Conservation (phyloP, 2,797 vertebrate genomes). For the Falco novaeseelandiae region DNA sequence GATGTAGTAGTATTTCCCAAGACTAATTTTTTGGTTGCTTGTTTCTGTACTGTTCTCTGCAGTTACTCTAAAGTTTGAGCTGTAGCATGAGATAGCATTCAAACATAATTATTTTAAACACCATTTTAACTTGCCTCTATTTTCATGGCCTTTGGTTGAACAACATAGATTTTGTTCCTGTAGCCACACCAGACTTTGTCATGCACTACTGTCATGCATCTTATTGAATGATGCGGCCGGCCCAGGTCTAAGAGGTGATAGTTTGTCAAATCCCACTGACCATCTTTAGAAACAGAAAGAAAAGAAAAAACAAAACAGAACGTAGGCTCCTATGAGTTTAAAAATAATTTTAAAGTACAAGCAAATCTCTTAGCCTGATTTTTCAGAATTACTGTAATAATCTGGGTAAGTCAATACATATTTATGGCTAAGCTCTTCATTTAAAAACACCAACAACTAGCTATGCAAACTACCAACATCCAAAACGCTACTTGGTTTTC, state of each 20-base stretch:
- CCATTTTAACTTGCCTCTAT: conserved; percentile 85
- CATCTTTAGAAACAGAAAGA: conserved; percentile 80
- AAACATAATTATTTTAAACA: background rate
- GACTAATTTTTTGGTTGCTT: background rate
- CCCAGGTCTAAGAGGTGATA: conserved; percentile 95
- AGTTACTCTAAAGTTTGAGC: background rate
- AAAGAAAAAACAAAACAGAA: background rate
- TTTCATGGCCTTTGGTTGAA: conserved; percentile 97
- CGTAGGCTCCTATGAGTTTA: background rate
- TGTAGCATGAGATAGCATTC: background rate
- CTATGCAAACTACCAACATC: background rate
- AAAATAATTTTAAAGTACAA: background rate
- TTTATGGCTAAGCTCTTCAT: background rate
- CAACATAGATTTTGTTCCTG: conserved; percentile 96
- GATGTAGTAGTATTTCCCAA: background rate
- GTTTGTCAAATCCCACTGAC: conserved; percentile 97
- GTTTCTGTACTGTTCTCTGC: background rate
- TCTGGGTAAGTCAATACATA: background rate
- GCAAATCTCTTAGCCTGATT: background rate
- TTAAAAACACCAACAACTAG: background rate
- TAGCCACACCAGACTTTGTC: conserved; percentile 99
- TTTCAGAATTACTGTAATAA: background rate
- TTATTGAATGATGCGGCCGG: conserved; percentile 91
- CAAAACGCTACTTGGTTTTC: background rate
- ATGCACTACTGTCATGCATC: conserved; percentile 96